Conservation (phyloP, 2,888 invertebrate genomes). For the Ochropleura leucogaster region DNA sequence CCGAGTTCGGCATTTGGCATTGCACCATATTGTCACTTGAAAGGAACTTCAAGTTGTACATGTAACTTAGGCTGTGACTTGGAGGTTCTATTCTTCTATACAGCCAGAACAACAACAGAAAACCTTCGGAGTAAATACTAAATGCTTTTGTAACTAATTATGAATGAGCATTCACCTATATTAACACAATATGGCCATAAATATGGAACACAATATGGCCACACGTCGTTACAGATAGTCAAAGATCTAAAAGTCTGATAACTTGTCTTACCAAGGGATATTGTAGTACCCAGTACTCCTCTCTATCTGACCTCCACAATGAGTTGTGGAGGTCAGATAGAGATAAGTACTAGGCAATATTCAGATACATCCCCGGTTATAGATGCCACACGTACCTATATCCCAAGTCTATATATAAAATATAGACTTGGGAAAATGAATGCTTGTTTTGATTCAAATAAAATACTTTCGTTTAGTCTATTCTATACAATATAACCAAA, state of each 20-base stretch:
- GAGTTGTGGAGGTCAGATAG: background rate
- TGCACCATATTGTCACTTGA: slow-evolving; percentile 53
- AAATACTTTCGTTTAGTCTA: slow-evolving; percentile 4
- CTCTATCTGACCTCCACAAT: no score
- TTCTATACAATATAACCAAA: slow-evolving; percentile 3
- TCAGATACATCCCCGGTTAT: no score
- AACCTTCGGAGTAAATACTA: background rate
- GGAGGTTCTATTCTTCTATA: background rate
- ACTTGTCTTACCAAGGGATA: background rate
- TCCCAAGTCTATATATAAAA: background rate
- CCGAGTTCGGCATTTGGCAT: slow-evolving; percentile 23
- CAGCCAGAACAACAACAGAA: background rate
- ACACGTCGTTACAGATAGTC: no score
- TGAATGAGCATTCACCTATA: background rate
- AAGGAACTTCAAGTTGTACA: slow-evolving; percentile 24
- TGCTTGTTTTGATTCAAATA: background rate
- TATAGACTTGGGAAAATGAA: background rate
- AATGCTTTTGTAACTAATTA: background rate
- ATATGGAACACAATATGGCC: no score
- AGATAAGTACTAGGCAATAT: no score
- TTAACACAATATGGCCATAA: no score
- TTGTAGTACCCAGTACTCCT: background rate
- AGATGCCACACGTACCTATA: no score
- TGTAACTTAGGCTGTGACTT: background rate
- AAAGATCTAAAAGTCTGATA: no score